A percentile compares a stretch with the other conserved stretches of the same genome.
Evolutionary conservation across 2,888 invertebrate species (phyloP).

Genomic region (Ashinkailepas kermadecensis): DNA sequence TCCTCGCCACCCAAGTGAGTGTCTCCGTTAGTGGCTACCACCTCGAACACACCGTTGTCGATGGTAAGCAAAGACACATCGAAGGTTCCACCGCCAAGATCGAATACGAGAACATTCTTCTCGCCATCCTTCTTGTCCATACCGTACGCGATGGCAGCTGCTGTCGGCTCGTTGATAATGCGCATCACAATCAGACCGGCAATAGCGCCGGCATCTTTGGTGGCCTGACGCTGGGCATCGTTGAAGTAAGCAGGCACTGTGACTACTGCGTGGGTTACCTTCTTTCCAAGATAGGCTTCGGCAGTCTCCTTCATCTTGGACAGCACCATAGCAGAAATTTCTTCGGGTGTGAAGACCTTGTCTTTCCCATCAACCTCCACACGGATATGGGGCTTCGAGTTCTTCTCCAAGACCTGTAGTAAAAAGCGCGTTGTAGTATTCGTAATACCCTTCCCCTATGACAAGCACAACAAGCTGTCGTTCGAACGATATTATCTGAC

Average conservation of each 20-base stretch:
- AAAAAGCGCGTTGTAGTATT: background rate
- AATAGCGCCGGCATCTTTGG: slow-evolving; percentile 96
- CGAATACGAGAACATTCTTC: slow-evolving; percentile 96
- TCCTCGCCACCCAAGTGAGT: slow-evolving; percentile 98
- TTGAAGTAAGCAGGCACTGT: slow-evolving; percentile 99
- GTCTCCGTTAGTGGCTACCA: slow-evolving; percentile 85
- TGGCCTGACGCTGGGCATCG: slow-evolving; percentile 98
- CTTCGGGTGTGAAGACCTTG: slow-evolving; percentile 85
- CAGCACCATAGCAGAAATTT: slow-evolving; percentile 98
- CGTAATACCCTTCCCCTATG: too few relatives aligned
- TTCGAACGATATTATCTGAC: too few relatives aligned
- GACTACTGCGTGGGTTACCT: slow-evolving; percentile 75
- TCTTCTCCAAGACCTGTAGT: slow-evolving; percentile 69
- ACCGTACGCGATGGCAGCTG: slow-evolving; percentile 94
- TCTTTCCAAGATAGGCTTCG: slow-evolving; percentile 94
- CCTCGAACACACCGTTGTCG: slow-evolving; percentile 97
- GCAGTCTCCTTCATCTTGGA: slow-evolving; percentile 97
- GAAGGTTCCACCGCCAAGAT: slow-evolving; percentile 98
- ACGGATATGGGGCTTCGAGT: slow-evolving; percentile 86
- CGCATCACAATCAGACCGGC: slow-evolving; percentile 85
- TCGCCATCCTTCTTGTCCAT: slow-evolving; percentile 95
- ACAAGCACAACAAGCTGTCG: background rate
- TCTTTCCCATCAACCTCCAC: slow-evolving; percentile 41
- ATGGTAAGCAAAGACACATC: slow-evolving; percentile 97
- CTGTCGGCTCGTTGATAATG: slow-evolving; percentile 97